Base-by-base conservation (phyloP, 2,888 invertebrate species). In the Drosophila nr. perissopoda region DNA sequence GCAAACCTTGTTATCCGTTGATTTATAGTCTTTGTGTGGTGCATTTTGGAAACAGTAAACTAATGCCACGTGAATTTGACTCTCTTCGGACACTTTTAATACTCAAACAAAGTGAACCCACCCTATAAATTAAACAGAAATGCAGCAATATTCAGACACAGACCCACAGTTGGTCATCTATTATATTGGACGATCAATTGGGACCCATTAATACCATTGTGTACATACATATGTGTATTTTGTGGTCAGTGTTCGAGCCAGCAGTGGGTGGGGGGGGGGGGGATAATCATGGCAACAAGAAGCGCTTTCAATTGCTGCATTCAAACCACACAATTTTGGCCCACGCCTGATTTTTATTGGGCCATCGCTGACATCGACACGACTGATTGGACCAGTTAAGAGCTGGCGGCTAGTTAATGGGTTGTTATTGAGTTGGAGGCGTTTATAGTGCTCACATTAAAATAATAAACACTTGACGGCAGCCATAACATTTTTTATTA, bases 381-480 rank as follows among this genome's bases (percentile, higher is more conserved):
- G 56, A 59, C 66, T 69, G 48, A 60, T 78, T 69, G 73, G 78
- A 65, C 79, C 68, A 82, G 67, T 82, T 78, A 68, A 65, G 48
- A 76, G 66, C 54, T 59, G 64, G 40, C 34, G 58, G 51, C 51
- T 57, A 34, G 67, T 71, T 78, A 69, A 76, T 69, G 42, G 59
- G 0, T 31, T 42, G 29, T 8, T 21, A 13, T 45, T 45, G 21
- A 8, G 7, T 29, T 48, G 57, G 52, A 68, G 59, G 72, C 76
- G 72, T 77, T 80, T 68, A 58, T 58, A 71, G 57, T 53, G 59
- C 45, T 58, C 71, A 73, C 79, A 81, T 81, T 89, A 75, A 84
- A 89, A 87, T 79, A 87, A 82, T 85, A 82, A 84, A 85, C 90
- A 89, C 75, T 84, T 72, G 67, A 63, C 80, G 65, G 74, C 83